A percentile compares a stretch with the other conserved stretches of the same genome.
Conservation (phyloP, 2,888 invertebrate genomes). For the Amblyteles armatorius region DNA sequence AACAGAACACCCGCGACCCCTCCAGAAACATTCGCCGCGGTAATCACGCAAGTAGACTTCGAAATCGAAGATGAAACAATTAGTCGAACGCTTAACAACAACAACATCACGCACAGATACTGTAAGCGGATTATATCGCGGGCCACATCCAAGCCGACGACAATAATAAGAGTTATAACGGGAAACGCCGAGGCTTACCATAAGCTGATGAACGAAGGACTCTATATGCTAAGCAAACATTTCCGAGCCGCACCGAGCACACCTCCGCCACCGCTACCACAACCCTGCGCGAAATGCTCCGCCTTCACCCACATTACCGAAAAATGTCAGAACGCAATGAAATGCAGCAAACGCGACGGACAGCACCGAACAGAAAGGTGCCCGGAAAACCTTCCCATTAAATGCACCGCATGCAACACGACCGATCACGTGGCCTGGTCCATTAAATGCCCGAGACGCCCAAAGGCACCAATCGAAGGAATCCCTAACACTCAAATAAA, state of each 20-base stretch:
- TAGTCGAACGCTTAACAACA: slow-evolving; percentile 11
- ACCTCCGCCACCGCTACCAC: slow-evolving; percentile 19
- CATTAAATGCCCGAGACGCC: too few species aligned
- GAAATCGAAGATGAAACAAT: slow-evolving; percentile 27
- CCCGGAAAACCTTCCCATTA: slow-evolving; percentile 5
- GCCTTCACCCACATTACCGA: slow-evolving; percentile 18
- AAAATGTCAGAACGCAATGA: slow-evolving; percentile 2
- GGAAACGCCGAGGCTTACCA: neutral
- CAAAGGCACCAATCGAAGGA: too few species aligned
- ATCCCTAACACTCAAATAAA: slow-evolving; percentile 6
- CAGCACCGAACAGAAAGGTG: slow-evolving; percentile 21
- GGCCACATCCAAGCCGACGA: slow-evolving; percentile 12
- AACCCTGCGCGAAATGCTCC: slow-evolving; percentile 21
- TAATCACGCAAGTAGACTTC: slow-evolving; percentile 23
- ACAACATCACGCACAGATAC: slow-evolving; percentile 16
- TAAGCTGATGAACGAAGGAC: slow-evolving; percentile 24
- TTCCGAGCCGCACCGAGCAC: neutral
- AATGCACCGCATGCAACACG: too few species aligned
- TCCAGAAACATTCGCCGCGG: slow-evolving; percentile 29
- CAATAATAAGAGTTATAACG: slow-evolving; percentile 15
- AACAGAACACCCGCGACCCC: neutral
- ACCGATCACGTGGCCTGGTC: too few species aligned
- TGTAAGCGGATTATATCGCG: slow-evolving; percentile 28
- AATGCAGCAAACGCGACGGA: slow-evolving; percentile 36
- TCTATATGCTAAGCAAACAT: slow-evolving; percentile 12